Conservation (phyloP, 2,113 vertebrate species). For the Tricholaema leucomelas region DNA sequence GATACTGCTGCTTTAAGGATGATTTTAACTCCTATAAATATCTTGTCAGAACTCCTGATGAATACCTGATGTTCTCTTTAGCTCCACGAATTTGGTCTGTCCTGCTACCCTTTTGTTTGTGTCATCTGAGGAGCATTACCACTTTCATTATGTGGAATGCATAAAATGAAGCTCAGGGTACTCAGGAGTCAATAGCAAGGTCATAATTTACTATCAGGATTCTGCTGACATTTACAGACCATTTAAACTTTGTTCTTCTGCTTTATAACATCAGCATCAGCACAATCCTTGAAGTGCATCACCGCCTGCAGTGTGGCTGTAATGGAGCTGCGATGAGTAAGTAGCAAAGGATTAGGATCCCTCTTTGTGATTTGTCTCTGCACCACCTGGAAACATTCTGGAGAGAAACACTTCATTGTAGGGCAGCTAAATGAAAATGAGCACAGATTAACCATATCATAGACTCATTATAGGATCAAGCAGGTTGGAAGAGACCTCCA, state of each 20-base stretch:
- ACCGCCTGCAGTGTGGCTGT: conserved; percentile 39
- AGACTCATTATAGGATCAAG: no score
- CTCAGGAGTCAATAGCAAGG: conserved; percentile 61
- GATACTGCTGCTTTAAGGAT: conserved; percentile 7
- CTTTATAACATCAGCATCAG: conserved; percentile 65
- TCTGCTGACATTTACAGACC: conserved; percentile 74
- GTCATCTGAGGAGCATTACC: conserved; percentile 20
- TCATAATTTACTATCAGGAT: conserved; percentile 66
- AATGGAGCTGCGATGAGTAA: conserved; percentile 58
- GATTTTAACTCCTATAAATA: conserved; percentile 23
- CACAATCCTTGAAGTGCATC: conserved; percentile 68
- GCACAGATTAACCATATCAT: no score
- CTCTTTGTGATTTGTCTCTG: conserved; percentile 51
- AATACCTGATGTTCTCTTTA: neutral
- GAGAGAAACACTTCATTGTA: neutral
- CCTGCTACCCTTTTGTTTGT: conserved; percentile 24
- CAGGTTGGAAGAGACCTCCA: no score
- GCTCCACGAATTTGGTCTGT: neutral
- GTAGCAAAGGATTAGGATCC: conserved; percentile 55
- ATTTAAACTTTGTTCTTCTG: conserved; percentile 69
- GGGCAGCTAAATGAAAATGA: conserved; percentile 1
- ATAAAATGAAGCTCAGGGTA: conserved; percentile 52
- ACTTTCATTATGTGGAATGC: conserved; percentile 49
- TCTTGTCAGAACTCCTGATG: neutral
- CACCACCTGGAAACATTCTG: conserved; percentile 30